Percentiles rank a stretch among this genome's conserved stretches.
phyloP scores from a whole-genome alignment of 2,113 vertebrate genomes.

The Silurus meridionalis region DNA sequence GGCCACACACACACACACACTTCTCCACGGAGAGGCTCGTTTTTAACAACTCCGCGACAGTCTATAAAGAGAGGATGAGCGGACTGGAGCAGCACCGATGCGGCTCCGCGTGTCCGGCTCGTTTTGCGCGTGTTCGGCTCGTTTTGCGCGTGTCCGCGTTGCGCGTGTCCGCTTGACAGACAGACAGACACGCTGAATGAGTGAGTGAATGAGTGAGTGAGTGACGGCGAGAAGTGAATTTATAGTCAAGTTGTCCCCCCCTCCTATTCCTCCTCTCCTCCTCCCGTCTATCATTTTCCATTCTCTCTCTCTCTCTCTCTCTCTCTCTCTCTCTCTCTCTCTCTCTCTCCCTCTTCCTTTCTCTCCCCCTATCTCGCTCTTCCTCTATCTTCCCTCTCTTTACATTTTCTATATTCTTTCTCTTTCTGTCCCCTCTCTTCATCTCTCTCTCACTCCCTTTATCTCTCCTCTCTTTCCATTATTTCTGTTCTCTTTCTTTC shows the following conservation, averaged over 20 bases:
- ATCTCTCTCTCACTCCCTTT: constrained; percentile 60
- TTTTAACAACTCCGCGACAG: constrained; percentile 12
- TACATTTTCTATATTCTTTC: constrained; percentile 46
- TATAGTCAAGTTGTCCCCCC: constrained; percentile 63
- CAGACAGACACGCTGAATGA: constrained; percentile 54
- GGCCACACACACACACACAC: background rate
- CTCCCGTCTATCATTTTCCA: constrained; percentile 37
- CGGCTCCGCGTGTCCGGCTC: background rate
- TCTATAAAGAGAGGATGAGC: constrained; percentile 36
- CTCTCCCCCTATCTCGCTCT: constrained; percentile 42
- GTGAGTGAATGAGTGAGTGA: constrained; percentile 68
- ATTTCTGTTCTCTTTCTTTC: constrained; percentile 18
- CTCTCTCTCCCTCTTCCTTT: constrained; percentile 49
- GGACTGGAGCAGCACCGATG: background rate
- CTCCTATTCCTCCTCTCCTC: constrained; percentile 38
- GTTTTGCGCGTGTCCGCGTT: background rate
- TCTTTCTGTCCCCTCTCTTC: constrained; percentile 63
- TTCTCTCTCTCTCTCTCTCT: constrained; percentile 43
- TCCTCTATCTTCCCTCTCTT: background rate
- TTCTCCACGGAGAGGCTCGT: constrained; percentile 11
- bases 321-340: constrained; percentile 46
- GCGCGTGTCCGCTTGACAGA: constrained; percentile 48
- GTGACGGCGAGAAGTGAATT: constrained; percentile 68
- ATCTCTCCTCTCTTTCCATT: background rate
- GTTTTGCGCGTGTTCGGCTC: background rate